These are phyloP conservation scores for Cyrtonyx montezumae DNA, from an alignment of 2,113 vertebrate genomes.

Conservation along the genomic window DNA sequence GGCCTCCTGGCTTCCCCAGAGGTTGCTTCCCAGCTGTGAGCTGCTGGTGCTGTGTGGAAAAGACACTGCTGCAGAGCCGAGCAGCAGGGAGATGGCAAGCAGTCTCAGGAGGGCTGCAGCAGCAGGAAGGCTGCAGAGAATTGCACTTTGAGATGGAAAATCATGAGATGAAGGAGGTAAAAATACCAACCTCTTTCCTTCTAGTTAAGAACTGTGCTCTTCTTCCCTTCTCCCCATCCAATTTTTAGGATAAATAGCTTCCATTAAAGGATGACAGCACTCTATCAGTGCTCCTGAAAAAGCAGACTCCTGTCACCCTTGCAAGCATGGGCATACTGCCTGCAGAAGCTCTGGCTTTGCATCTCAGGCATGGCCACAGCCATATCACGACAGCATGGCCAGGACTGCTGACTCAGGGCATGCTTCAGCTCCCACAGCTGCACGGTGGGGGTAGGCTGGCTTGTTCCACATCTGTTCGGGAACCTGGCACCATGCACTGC, in stretches of 20 bases:
- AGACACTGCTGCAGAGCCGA: neutral
- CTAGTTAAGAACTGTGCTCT: neutral
- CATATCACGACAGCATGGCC: neutral
- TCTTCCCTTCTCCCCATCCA: neutral
- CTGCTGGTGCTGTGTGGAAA: constrained; percentile 7
- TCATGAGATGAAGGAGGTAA: neutral
- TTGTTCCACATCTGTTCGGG: neutral
- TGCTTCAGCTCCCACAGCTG: neutral
- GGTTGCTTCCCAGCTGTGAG: neutral
- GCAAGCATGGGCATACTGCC: neutral
- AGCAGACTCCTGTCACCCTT: neutral
- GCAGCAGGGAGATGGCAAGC: neutral
- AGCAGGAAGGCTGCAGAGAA: neutral
- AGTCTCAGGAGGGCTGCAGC: neutral
- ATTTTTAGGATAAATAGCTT: neutral
- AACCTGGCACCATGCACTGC: neutral
- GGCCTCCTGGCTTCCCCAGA: neutral
- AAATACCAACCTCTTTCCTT: neutral
- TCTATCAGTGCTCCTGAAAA: neutral
- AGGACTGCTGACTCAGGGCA: neutral
- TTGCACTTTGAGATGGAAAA: neutral
- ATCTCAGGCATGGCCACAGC: neutral
- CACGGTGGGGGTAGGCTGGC: neutral
- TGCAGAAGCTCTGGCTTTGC: neutral
- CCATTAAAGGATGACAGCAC: neutral